Evolutionary conservation across 2,113 vertebrate genomes (phyloP), one percentile per base, ranked within the genome.

Genomic region (Misgurnus anguillicaudatus): DNA sequence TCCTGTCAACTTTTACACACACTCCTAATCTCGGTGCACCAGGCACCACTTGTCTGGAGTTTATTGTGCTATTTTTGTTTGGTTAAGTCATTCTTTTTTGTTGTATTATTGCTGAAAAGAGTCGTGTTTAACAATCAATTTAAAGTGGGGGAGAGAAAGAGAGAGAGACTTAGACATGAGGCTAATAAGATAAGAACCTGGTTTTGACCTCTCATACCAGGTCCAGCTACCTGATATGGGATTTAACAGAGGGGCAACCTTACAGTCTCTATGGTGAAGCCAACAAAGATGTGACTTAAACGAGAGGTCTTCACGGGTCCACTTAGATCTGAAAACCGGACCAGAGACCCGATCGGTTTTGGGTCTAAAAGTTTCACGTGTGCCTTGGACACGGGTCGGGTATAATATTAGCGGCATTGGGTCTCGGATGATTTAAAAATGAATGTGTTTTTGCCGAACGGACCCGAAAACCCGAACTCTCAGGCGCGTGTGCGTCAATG

Each of bases 11-110:
- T 79, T 78, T 81, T 75, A 65, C 76, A 79, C 75, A 81, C 42
- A 39, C 71, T 81, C 64, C 79, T 81, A 76, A 84, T 81, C 83
- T 84, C 76, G 21, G 13, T 53, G 38, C 53, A 58, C 57, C 79
- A 81, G 83, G 75, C 79, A 58, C 48, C 5, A 57, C 78, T 80
- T 67, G 75, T 75, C 77, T 79, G 58, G 39, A 21, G 57, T 72
- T 48, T 42, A 73, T 81, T 41, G 71, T 58, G 77, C 76, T 63
- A 71, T 73, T 75, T 81, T 82, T 81, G 83, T 79, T 78, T 79
- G 79, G 70, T 71, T n/a, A 71, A 69, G 75, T 81, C 79, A 53
- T 71, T 81, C 67, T 81, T 69, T 51, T 79, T 60, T 51, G 39
- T 82, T 47, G 17, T 71, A 66, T 72, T 64, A 77, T 70, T 47